Evolutionary conservation across 2,113 vertebrate genomes (phyloP).

Genomic region (Pampusana beccarii): DNA sequence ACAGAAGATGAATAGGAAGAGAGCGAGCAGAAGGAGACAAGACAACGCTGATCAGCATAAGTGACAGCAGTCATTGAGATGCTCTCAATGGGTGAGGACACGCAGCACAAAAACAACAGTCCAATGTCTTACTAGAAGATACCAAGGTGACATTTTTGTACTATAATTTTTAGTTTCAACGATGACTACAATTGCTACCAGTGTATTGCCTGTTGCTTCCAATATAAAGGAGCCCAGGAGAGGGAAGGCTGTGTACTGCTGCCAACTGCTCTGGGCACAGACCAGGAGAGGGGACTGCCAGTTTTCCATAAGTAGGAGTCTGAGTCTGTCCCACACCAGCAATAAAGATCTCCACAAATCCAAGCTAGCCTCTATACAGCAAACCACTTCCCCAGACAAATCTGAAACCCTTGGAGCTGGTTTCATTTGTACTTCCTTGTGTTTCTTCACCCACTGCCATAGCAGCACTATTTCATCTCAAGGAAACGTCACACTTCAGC

Average conservation of each 20-base stretch:
- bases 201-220: not conserved
- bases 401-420: not conserved
- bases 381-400: not conserved
- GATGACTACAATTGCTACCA: not conserved
- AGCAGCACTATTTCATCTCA: not conserved
- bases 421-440: not conserved
- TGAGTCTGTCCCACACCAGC: not conserved
- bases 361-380: not conserved
- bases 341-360: not conserved
- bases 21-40: not conserved
- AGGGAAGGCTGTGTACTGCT: not conserved
- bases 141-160: not conserved
- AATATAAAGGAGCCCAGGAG: not conserved
- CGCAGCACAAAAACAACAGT: not conserved
- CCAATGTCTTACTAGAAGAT: not conserved
- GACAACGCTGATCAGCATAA: not conserved
- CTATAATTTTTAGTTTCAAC: not conserved
- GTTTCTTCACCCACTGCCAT: not conserved
- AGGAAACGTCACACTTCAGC: not conserved
- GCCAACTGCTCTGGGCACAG: not conserved
- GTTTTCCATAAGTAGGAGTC: not conserved
- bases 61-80: not conserved
- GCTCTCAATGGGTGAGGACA: not conserved
- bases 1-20: not conserved
- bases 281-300: not conserved